Evolutionary conservation across 2,113 vertebrate genomes (phyloP).

Genomic region (Ictalurus punctatus): DNA sequence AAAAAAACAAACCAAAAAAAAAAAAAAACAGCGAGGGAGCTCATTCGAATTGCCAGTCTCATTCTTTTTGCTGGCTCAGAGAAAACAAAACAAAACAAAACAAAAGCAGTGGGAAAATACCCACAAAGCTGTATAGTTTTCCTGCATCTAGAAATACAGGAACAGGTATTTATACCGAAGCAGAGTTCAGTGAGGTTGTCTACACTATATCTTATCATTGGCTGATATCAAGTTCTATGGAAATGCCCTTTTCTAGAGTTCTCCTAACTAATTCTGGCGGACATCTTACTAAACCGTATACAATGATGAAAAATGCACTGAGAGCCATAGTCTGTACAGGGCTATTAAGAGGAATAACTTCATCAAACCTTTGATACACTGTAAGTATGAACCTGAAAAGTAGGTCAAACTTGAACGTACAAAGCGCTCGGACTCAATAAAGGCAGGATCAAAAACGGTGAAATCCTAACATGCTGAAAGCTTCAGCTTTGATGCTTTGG

Average conservation of each 20-base stretch:
- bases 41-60: constrained; percentile 21
- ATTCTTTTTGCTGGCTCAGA: neutral
- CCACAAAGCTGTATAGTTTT: neutral
- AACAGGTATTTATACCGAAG: neutral
- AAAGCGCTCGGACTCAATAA: constrained; percentile 23
- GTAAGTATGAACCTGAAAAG: constrained; percentile 14
- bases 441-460: neutral
- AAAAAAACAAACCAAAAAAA: neutral
- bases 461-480: constrained; percentile 22
- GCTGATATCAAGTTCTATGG: constrained; percentile 13
- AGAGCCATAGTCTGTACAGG: neutral
- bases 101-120: neutral
- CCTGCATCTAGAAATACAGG: neutral
- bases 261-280: neutral
- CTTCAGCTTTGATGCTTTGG: constrained; percentile 12
- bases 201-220: neutral
- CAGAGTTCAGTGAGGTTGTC: neutral
- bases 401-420: constrained; percentile 12
- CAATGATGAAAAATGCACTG: neutral
- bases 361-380: neutral
- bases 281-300: neutral
- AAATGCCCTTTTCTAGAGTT: neutral
- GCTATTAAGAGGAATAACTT: neutral
- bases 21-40: constrained; percentile 5
- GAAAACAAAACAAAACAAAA: constrained; percentile 18